Percentiles rank a stretch among this genome's conserved stretches.
These are phyloP conservation scores for Sitophilus oryzae DNA, from an alignment of 1,140 invertebrate species.

Conservation along the genomic window DNA sequence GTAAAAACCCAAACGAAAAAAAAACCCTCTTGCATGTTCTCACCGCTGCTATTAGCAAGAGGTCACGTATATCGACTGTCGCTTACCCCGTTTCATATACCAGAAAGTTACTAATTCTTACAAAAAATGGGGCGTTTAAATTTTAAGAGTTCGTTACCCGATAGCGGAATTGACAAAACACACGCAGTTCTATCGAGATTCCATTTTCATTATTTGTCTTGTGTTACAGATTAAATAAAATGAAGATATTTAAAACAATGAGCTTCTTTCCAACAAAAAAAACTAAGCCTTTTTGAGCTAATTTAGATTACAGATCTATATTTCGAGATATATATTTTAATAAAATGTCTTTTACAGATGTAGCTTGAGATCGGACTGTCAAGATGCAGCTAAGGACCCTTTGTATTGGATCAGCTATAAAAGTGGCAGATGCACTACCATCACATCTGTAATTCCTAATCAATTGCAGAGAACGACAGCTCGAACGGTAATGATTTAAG, in stretches of 20 bases:
- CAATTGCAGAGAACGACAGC: constrained; percentile 90
- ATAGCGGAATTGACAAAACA: no score
- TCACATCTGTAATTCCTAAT: constrained; percentile 84
- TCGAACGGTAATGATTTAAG: constrained; percentile 57
- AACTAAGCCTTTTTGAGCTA: no score
- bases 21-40: background rate
- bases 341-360: constrained; percentile 60
- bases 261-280: no score
- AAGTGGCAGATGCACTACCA: constrained; percentile 90
- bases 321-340: no score
- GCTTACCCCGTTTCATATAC: background rate
- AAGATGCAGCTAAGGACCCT: constrained; percentile 85
- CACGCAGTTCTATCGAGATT: no score
- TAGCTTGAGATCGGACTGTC: constrained; percentile 83
- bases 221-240: no score
- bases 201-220: no score
- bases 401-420: constrained; percentile 96
- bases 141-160: no score
- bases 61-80: background rate
- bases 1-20: background rate
- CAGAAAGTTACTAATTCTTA: constrained; percentile 1
- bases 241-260: no score
- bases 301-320: no score
- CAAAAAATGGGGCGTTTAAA: no score
- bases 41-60: background rate